phyloP scores from a whole-genome alignment of 2,113 vertebrate species.

The Dipodomys spectabilis region DNA sequence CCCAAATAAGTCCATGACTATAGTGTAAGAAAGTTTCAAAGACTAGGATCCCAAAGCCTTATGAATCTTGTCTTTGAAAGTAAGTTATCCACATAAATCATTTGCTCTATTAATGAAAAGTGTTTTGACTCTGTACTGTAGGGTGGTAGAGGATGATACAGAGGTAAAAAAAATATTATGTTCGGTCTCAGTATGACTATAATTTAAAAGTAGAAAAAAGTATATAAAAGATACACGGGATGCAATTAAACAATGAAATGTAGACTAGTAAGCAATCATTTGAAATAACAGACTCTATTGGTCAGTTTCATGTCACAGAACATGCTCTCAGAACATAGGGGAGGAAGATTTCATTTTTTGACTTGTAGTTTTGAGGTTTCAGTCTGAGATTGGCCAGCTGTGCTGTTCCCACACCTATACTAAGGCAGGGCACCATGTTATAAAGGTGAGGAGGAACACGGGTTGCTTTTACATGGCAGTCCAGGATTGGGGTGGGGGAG shows the following conservation, averaged over 20 bases:
- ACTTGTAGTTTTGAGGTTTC: not conserved
- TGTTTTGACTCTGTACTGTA: not conserved
- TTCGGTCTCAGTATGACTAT: not conserved
- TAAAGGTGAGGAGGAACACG: not conserved
- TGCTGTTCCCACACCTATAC: not conserved
- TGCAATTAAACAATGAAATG: not conserved
- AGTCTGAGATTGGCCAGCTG: not conserved
- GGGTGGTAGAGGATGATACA: not conserved
- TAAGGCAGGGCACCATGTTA: not conserved
- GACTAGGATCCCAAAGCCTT: not conserved
- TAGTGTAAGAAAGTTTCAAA: not conserved
- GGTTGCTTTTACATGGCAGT: not conserved
- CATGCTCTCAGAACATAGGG: not conserved
- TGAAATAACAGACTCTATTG: not conserved
- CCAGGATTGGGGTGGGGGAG: too few species aligned
- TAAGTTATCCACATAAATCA: not conserved
- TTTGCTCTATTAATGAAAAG: not conserved
- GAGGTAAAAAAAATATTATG: not conserved
- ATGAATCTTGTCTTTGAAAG: not conserved
- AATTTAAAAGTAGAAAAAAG: not conserved
- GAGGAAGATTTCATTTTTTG: not conserved
- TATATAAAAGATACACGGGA: not conserved
- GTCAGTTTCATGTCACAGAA: not conserved
- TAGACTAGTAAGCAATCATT: not conserved
- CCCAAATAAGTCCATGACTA: not conserved